These are phyloP conservation scores for Sebastes alutus DNA, from an alignment of 2,797 vertebrate species.

Conservation along the genomic window DNA sequence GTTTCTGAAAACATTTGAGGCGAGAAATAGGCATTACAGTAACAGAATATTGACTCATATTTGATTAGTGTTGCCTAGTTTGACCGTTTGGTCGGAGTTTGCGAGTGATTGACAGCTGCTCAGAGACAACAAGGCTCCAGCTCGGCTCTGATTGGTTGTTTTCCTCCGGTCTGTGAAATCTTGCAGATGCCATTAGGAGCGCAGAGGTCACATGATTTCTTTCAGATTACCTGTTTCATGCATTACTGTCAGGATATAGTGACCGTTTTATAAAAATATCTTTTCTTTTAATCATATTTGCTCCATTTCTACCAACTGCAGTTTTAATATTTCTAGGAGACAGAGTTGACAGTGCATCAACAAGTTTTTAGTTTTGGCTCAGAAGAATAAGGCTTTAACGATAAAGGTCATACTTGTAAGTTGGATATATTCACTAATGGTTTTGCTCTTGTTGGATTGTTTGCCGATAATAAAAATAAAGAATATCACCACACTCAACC, in stretches of 20 bases:
- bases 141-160: neutral
- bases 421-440: neutral
- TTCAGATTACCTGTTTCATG: neutral
- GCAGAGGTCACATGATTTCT: neutral
- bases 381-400: neutral
- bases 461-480: neutral
- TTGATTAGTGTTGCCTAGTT: neutral
- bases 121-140: neutral
- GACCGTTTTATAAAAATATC: neutral
- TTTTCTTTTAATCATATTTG: neutral
- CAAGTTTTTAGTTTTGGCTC: neutral
- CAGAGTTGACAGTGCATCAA: neutral
- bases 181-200: neutral
- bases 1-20: neutral
- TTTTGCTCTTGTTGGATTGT: conserved; percentile 2
- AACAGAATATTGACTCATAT: neutral
- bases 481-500: neutral
- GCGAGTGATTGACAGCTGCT: too few species aligned
- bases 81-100: too few species aligned
- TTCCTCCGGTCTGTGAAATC: neutral
- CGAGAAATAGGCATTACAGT: neutral
- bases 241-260: too few species aligned
- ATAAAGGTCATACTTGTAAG: neutral
- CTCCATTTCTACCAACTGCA: neutral
- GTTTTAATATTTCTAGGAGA: neutral